phyloP scores from a whole-genome alignment of 2,797 vertebrate species.

The Silurus aristotelis region DNA sequence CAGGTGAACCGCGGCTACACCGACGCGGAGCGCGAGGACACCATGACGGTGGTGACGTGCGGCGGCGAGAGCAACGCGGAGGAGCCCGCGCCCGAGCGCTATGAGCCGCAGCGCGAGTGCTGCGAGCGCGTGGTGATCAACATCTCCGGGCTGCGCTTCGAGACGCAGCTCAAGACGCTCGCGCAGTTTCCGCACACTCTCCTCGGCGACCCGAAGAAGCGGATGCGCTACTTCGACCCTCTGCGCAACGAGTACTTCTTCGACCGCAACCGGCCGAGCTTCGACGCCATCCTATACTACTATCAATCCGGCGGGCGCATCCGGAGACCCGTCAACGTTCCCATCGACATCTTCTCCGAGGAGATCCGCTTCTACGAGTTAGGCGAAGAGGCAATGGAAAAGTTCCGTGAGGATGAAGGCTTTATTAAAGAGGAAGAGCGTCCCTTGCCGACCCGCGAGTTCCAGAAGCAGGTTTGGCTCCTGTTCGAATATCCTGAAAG shows the following conservation, averaged over 20 bases:
- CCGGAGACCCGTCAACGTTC: slow-evolving; percentile 93
- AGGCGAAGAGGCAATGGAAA: slow-evolving; percentile 97
- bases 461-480: slow-evolving; percentile 97
- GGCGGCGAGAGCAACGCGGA: slow-evolving; percentile 83
- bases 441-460: slow-evolving; percentile 89
- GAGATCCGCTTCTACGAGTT: slow-evolving; percentile 98
- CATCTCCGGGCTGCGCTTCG: slow-evolving; percentile 94
- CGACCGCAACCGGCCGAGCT: slow-evolving; percentile 95
- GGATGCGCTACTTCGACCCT: slow-evolving; percentile 97
- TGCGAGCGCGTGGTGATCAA: slow-evolving; percentile 98
- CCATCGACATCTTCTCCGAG: slow-evolving; percentile 97
- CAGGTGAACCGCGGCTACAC: slow-evolving; percentile 84
- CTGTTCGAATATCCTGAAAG: slow-evolving; percentile 97
- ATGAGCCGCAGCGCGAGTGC: slow-evolving; percentile 88
- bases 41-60: slow-evolving; percentile 90
- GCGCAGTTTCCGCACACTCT: slow-evolving; percentile 95
- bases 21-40: slow-evolving; percentile 76
- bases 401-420: slow-evolving; percentile 97
- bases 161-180: slow-evolving; percentile 97
- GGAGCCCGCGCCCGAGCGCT: slow-evolving; percentile 78
- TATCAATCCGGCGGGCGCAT: slow-evolving; percentile 97
- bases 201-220: slow-evolving; percentile 93
- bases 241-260: slow-evolving; percentile 99
- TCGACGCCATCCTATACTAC: slow-evolving; percentile 97
- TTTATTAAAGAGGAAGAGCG: slow-evolving; percentile 98